phyloP scores from a whole-genome alignment of 2,888 invertebrate genomes.

The Pharmacophagus antenor region DNA sequence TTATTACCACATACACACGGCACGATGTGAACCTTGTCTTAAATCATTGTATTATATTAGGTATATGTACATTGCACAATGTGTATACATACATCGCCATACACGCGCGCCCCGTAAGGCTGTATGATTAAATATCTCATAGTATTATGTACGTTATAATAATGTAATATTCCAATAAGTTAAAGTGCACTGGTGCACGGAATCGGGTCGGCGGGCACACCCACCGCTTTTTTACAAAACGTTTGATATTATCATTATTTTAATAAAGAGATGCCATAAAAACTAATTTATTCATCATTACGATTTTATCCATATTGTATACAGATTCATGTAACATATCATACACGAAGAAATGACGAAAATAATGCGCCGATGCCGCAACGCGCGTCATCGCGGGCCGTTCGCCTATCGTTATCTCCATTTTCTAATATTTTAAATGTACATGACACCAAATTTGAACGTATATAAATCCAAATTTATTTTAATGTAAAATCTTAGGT shows the following conservation, averaged over 20 bases:
- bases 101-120: slow-evolving; percentile 84
- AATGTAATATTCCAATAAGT: slow-evolving; percentile 81
- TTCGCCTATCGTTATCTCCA: slow-evolving; percentile 77
- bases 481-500: slow-evolving; percentile 82
- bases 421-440: slow-evolving; percentile 80
- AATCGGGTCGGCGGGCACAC: slow-evolving; percentile 77
- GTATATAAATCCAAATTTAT: slow-evolving; percentile 82
- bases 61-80: slow-evolving; percentile 87
- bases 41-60: slow-evolving; percentile 86
- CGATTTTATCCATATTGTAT: slow-evolving; percentile 81
- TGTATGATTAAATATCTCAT: slow-evolving; percentile 81
- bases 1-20: slow-evolving; percentile 94
- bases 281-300: slow-evolving; percentile 80
- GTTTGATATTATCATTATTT: slow-evolving; percentile 80
- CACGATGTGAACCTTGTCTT: slow-evolving; percentile 95
- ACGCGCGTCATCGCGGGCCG: slow-evolving; percentile 62
- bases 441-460: slow-evolving; percentile 82
- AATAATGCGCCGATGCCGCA: slow-evolving; percentile 74
- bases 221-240: slow-evolving; percentile 79
- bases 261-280: slow-evolving; percentile 81
- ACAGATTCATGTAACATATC: slow-evolving; percentile 84
- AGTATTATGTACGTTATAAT: slow-evolving; percentile 80
- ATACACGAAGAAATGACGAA: slow-evolving; percentile 83
- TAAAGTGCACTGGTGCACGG: slow-evolving; percentile 82
- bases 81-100: slow-evolving; percentile 85